Conservation (phyloP, 1,140 invertebrate genomes). For the Polypedilum pembai region DNA sequence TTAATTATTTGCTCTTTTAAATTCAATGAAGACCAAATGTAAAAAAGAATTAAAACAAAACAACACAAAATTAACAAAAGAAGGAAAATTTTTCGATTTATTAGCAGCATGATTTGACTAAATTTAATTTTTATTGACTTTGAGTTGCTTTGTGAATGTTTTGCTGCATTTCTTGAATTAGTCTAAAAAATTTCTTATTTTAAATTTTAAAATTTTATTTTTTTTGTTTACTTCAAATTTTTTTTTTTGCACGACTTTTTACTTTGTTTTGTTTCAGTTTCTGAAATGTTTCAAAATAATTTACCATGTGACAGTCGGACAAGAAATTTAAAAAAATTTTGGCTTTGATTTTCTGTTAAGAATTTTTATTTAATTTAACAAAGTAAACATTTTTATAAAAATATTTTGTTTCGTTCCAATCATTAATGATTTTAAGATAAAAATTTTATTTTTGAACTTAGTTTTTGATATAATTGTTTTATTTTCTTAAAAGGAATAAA, state of each 20-base stretch:
- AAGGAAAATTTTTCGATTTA: constrained; percentile 8
- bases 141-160: not conserved
- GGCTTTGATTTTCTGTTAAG: too few species aligned
- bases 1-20: not conserved
- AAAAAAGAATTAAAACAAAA: not conserved
- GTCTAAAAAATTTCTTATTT: too few species aligned
- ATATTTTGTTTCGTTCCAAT: too few species aligned
- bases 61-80: not conserved
- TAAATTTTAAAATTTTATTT: constrained; percentile 1
- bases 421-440: too few species aligned
- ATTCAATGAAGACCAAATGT: not conserved
- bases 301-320: too few species aligned
- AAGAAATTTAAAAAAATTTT: too few species aligned
- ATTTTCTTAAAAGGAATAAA: too few species aligned
- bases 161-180: not conserved
- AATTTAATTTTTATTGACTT: not conserved
- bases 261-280: constrained; percentile 19
- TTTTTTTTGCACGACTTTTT: not conserved
- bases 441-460: too few species aligned
- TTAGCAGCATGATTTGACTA: not conserved
- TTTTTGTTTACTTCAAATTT: not conserved
- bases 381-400: too few species aligned
- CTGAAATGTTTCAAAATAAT: not conserved
- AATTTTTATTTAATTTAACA: too few species aligned
- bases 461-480: too few species aligned